Evolutionary conservation across 2,113 vertebrate species (phyloP).

Genomic region (Percina caprodes): DNA sequence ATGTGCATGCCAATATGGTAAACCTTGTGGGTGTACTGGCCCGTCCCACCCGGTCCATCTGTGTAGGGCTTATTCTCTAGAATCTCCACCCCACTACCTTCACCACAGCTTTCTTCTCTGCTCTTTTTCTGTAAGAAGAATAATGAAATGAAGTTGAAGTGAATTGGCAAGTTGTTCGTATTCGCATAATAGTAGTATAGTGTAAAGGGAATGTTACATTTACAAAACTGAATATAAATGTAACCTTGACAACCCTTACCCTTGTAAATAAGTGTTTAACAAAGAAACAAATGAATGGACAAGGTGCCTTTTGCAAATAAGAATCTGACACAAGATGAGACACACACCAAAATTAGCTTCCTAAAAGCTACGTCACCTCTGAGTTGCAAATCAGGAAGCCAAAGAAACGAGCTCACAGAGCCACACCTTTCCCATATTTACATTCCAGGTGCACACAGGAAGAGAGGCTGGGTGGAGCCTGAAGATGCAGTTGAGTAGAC

Average conservation of each 20-base stretch:
- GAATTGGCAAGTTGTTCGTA: not conserved
- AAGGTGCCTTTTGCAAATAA: not conserved
- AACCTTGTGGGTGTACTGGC: conserved; percentile 97
- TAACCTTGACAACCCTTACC: not conserved
- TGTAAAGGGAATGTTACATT: not conserved
- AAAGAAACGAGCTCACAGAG: conserved; percentile 16
- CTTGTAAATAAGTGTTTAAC: not conserved
- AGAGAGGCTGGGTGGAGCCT: conserved; percentile 32
- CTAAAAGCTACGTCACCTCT: conserved; percentile 9
- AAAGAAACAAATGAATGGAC: not conserved
- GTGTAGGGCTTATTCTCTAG: conserved; percentile 94
- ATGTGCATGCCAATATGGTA: conserved; percentile 99
- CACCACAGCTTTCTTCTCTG: conserved; percentile 93
- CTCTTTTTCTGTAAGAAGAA: conserved; percentile 91
- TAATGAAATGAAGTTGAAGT: not conserved
- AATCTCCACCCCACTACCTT: conserved; percentile 97
- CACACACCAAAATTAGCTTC: conserved; percentile 15
- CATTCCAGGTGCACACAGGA: conserved; percentile 60
- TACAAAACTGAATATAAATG: not conserved
- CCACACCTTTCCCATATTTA: conserved; percentile 72
- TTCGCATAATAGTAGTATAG: not conserved
- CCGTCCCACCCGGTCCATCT: conserved; percentile 91
- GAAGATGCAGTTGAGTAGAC: conserved; percentile 17
- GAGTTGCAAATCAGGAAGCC: conserved; percentile 61
- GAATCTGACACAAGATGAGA: not conserved